Evolutionary conservation across 2,113 vertebrate genomes (phyloP).

Genomic region (Ictidomys tridecemlineatus): DNA sequence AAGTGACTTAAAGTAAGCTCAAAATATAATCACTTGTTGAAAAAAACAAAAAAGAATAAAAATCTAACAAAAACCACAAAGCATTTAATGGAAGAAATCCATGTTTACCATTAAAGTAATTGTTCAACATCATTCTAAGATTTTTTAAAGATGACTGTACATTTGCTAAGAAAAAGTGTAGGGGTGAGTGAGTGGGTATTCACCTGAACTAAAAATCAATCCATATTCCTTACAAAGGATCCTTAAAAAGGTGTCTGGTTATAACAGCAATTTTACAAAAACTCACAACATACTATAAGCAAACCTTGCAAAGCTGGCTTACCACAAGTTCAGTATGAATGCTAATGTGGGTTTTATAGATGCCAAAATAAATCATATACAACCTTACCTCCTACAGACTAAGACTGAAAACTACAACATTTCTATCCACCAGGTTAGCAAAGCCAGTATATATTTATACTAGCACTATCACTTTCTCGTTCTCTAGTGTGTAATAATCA

Average conservation of each 20-base stretch:
- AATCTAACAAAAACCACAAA: not conserved
- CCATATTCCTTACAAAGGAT: not conserved
- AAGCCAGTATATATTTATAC: too few species aligned
- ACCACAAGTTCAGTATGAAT: not conserved
- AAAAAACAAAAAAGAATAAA: not conserved
- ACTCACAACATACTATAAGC: too few species aligned
- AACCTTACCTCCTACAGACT: not conserved
- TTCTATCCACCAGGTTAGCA: too few species aligned
- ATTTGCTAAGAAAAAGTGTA: not conserved
- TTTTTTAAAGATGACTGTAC: not conserved
- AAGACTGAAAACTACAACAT: not conserved
- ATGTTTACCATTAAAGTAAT: not conserved
- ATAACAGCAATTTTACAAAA: not conserved
- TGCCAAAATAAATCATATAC: not conserved
- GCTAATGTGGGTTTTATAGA: not conserved
- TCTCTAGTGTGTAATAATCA: too few species aligned
- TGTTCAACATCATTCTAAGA: too few species aligned
- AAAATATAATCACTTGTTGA: not conserved
- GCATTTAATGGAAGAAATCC: not conserved
- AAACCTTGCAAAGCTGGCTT: not conserved
- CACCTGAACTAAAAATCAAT: not conserved
- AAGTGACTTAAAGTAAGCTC: not conserved
- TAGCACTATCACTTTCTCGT: too few species aligned
- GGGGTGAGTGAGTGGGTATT: not conserved
- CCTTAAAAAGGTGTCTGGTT: not conserved